Percentiles rank a stretch among this genome's conserved stretches.
These are phyloP conservation scores for Pampus argenteus DNA, from an alignment of 2,797 vertebrate species.

Conservation along the genomic window DNA sequence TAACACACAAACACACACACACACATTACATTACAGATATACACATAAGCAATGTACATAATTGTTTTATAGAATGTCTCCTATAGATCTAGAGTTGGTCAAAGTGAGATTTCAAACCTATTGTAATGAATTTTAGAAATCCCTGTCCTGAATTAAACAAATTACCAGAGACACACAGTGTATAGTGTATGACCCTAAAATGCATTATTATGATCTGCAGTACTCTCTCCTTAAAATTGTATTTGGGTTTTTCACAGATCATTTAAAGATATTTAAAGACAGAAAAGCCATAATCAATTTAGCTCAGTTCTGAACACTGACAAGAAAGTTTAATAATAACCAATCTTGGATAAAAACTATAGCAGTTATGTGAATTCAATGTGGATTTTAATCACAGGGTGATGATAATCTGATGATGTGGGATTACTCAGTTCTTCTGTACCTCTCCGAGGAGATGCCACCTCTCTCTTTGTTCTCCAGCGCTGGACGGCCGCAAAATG, in stretches of 20 bases:
- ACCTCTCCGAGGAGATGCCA: slow-evolving; percentile 78
- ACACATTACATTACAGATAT: background rate
- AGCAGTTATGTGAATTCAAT: background rate
- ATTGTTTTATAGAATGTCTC: background rate
- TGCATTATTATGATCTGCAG: background rate
- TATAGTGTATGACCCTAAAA: too few species aligned
- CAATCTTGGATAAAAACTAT: too few species aligned
- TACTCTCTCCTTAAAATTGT: too few species aligned
- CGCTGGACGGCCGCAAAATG: slow-evolving; percentile 89
- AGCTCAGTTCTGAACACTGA: too few species aligned
- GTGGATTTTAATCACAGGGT: background rate
- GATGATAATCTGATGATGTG: background rate
- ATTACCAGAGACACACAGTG: background rate
- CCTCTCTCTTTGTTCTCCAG: slow-evolving; percentile 87
- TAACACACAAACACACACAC: slow-evolving; percentile 21
- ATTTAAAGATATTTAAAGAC: too few species aligned
- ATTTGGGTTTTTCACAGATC: too few species aligned
- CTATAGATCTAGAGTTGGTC: background rate
- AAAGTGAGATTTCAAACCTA: background rate
- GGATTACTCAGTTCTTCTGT: background rate
- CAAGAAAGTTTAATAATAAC: too few species aligned
- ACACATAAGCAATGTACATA: background rate
- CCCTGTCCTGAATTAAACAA: background rate
- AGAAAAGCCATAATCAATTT: background rate
- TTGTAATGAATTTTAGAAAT: background rate